Conservation (phyloP, 2,888 invertebrate genomes). For the Volucella inflata region DNA sequence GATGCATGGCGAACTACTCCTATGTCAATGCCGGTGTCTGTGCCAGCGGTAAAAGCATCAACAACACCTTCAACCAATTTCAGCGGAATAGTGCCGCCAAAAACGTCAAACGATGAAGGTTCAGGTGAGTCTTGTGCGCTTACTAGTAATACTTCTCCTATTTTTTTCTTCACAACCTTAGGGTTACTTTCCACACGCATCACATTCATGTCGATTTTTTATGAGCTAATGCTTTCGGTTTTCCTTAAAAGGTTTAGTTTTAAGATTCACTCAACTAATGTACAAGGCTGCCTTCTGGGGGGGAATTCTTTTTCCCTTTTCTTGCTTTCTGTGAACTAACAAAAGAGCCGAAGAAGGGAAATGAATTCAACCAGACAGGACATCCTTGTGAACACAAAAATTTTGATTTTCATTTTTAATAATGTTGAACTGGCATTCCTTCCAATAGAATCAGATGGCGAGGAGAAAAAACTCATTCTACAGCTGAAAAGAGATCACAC, state of each 20-base stretch:
- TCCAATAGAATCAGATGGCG: conserved; percentile 85
- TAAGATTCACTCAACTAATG: conserved; percentile 2
- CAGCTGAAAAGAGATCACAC: conserved; percentile 92
- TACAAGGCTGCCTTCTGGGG: conserved; percentile 7
- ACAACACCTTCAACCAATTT: conserved; percentile 24
- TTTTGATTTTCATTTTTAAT: neutral
- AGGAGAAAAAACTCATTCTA: conserved; percentile 87
- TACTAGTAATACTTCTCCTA: conserved; percentile 27
- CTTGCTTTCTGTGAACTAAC: conserved; percentile 7
- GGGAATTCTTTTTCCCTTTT: neutral
- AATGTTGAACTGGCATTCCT: neutral
- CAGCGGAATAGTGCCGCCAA: conserved; percentile 42
- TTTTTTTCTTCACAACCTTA: conserved; percentile 16
- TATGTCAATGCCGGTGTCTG: conserved; percentile 31
- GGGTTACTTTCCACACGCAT: conserved; percentile 49
- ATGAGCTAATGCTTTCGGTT: conserved; percentile 59
- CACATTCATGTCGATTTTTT: conserved; percentile 64
- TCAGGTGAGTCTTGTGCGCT: conserved; percentile 67
- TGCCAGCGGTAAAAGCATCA: too few relatives aligned
- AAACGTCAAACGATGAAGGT: conserved; percentile 28
- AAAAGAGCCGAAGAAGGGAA: neutral
- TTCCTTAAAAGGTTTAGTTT: conserved; percentile 23
- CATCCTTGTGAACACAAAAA: neutral
- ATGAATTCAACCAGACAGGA: neutral
- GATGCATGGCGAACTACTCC: conserved; percentile 78